Base-by-base conservation (phyloP, 30 jellyfish, hydroid and myxozoan genomes). In the Rhopilema esculentum region DNA sequence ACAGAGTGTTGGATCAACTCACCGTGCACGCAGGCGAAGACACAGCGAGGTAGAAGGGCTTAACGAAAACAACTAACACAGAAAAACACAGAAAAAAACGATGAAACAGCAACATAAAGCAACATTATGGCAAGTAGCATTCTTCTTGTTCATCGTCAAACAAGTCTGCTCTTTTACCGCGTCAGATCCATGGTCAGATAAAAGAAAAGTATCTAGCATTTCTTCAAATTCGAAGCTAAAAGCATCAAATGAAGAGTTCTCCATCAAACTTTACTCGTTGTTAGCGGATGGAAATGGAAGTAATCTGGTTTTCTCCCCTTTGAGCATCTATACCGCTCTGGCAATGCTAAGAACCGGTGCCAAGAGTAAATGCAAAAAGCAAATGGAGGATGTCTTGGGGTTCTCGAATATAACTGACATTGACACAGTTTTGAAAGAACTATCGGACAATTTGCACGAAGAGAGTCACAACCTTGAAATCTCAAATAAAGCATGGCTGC, bases 281-380 rank as follows among this genome's bases (percentile, higher is more conserved):
- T 22, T 82, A 8, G 61, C 61, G 27, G 27, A 75, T 29, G 52
- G 66, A 16, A 69, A 68, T 18, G 49, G 66, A 4, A 69, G 66
- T 19, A 92, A 92, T 61, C 12, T 87, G 1, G 67, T 92, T 32
- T 4, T 88, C 25, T 93, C 98, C 21, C 98, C 98, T 8, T 61
- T 75, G 69, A 88, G 97, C 66, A 57, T 93, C 48, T 85, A 63
- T 63, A 27, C 77, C 33, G 95, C 95, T 33, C 32, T 93, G 70
- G 92, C 94, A 20, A 88, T 93, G 97, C 78, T 83, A 40, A 48
- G 72, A 31, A 62, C 29, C 69, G 98, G 98, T 16, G 69, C 96
- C 0, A 78, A 68, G 12, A 70, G 65, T 17, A 51, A 70, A 22
- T 66, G 91, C 63, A 74, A 86, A 26, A 63, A 67, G 32, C 97